These are phyloP conservation scores for Phocides pigmalion DNA, from an alignment of 1,140 invertebrate species.

Conservation along the genomic window DNA sequence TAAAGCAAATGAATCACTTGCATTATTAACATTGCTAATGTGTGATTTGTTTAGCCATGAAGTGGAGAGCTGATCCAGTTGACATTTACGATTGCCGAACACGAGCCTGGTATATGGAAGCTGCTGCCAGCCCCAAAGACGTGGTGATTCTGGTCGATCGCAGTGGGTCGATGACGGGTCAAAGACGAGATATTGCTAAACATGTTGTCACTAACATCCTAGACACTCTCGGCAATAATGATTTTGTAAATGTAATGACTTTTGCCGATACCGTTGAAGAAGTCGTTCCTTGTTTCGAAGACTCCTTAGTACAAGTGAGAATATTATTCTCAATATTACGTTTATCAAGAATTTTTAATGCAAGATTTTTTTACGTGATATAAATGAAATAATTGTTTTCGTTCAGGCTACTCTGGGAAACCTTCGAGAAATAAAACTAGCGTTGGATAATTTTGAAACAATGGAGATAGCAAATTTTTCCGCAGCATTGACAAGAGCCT, in stretches of 20 bases:
- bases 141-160: slow-evolving; percentile 97
- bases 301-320: slow-evolving; percentile 92
- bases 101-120: slow-evolving; percentile 97
- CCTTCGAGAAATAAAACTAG: slow-evolving; percentile 92
- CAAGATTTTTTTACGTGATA: slow-evolving; percentile 1
- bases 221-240: slow-evolving; percentile 98
- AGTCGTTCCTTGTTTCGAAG: slow-evolving; percentile 94
- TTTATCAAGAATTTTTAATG: slow-evolving; percentile 1
- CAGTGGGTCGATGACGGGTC: slow-evolving; percentile 98
- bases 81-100: slow-evolving; percentile 96
- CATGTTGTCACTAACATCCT: slow-evolving; percentile 97
- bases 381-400: background rate
- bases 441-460: slow-evolving; percentile 90
- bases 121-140: slow-evolving; percentile 98
- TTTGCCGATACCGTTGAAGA: slow-evolving; percentile 91
- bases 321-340: background rate
- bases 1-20: background rate
- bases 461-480: slow-evolving; percentile 97
- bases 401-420: slow-evolving; percentile 94
- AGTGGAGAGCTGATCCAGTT: slow-evolving; percentile 89
- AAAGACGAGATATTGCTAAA: slow-evolving; percentile 95
- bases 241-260: slow-evolving; percentile 98
- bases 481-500: slow-evolving; percentile 94
- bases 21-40: background rate
- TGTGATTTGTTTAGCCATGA: slow-evolving; percentile 75